A percentile compares a stretch with the other conserved stretches of the same genome.
Conservation (phyloP, 2,797 vertebrate genomes). For the Microchirus variegatus region DNA sequence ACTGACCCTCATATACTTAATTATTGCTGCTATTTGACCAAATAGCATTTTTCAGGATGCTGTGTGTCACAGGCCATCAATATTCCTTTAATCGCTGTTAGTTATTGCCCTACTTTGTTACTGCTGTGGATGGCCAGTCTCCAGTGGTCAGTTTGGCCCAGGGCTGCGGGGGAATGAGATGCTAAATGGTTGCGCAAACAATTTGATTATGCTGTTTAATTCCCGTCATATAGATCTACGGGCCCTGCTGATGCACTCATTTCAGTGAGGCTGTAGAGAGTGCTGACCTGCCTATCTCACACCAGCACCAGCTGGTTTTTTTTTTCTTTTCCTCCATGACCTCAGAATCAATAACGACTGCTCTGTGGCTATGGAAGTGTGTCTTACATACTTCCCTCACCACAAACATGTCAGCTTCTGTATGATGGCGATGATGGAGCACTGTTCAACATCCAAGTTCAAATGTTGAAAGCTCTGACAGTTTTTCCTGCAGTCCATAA, state of each 20-base stretch:
- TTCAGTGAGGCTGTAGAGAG: conserved; percentile 62
- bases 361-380: conserved; percentile 42
- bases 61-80: conserved; percentile 87
- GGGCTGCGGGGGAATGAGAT: conserved; percentile 78
- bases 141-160: conserved; percentile 80
- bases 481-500: not conserved
- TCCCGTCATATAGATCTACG: conserved; percentile 81
- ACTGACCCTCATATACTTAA: conserved; percentile 93
- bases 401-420: conserved; percentile 28
- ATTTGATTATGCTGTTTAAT: conserved; percentile 85
- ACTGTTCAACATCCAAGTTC: conserved; percentile 27
- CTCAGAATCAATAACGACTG: conserved; percentile 59
- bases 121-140: conserved; percentile 80
- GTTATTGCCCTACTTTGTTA: conserved; percentile 86
- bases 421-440: conserved; percentile 21
- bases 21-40: conserved; percentile 90
- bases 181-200: conserved; percentile 83
- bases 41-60: conserved; percentile 88
- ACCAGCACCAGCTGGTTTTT: conserved; percentile 40
- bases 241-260: conserved; percentile 72
- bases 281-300: conserved; percentile 71
- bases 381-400: conserved; percentile 51
- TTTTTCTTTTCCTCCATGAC: conserved; percentile 45
- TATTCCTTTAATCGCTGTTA: conserved; percentile 88
- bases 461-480: conserved; percentile 13